These are phyloP conservation scores for Labrus mixtus DNA, from an alignment of 2,113 vertebrate species.

Conservation along the genomic window DNA sequence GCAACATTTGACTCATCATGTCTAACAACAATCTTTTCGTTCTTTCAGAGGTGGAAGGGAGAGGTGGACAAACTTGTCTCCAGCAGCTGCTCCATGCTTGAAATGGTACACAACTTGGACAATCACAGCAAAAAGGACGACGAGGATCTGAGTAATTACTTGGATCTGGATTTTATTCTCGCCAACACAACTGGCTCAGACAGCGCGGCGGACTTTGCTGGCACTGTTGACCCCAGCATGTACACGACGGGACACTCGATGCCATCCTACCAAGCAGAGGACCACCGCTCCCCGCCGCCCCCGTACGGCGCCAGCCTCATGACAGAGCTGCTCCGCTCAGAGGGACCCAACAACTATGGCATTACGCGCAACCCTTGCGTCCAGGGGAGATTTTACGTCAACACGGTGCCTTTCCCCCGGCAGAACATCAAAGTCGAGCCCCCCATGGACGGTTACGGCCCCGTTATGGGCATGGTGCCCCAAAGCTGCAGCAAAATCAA, in stretches of 20 bases:
- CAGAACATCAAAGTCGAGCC: constrained; percentile 90
- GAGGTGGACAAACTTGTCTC: constrained; percentile 82
- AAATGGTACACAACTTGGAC: constrained; percentile 80
- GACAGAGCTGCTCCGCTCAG: constrained; percentile 87
- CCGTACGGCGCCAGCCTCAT: constrained; percentile 86
- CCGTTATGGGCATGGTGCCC: constrained; percentile 87
- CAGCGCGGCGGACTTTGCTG: constrained; percentile 80
- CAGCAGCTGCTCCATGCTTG: constrained; percentile 76
- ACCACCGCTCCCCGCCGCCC: constrained; percentile 87
- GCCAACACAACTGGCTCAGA: constrained; percentile 89
- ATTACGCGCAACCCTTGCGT: constrained; percentile 67
- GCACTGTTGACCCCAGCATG: constrained; percentile 77
- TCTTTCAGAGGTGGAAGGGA: constrained; percentile 89
- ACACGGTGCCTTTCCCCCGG: constrained; percentile 78
- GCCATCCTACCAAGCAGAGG: constrained; percentile 80
- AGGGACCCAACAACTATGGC: constrained; percentile 82
- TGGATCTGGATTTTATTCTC: constrained; percentile 97
- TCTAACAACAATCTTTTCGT: constrained; percentile 6
- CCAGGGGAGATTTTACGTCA: constrained; percentile 89
- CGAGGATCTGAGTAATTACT: constrained; percentile 92
- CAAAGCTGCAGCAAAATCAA: constrained; percentile 91
- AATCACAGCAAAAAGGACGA: constrained; percentile 86
- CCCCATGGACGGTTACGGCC: constrained; percentile 88
- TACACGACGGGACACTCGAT: constrained; percentile 82
- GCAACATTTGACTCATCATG: too few species aligned